phyloP scores from a whole-genome alignment of 1,140 invertebrate species.

The Drosophila lacteicornis region DNA sequence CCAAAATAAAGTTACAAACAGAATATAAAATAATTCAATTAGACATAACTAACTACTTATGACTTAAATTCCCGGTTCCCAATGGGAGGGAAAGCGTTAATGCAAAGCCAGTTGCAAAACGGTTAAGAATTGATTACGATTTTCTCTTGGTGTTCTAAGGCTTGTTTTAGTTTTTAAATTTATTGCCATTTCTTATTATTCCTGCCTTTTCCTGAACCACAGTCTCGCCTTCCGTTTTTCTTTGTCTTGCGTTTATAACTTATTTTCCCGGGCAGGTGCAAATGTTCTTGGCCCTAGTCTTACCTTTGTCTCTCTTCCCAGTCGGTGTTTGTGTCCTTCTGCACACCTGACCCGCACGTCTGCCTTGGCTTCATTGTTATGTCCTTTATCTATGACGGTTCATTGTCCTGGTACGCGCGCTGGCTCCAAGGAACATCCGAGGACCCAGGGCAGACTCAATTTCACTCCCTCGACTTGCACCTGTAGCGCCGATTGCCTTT shows the following conservation, averaged over 20 bases:
- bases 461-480: conserved; percentile 41
- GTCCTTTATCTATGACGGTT: conserved; percentile 81
- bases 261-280: conserved; percentile 75
- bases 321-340: conserved; percentile 23
- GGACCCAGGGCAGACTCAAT: conserved; percentile 31
- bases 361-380: conserved; percentile 77
- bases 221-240: conserved; percentile 28
- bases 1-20: too few species aligned
- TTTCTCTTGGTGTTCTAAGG: conserved; percentile 20
- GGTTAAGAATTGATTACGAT: not conserved
- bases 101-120: too few species aligned
- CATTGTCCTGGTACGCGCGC: conserved; percentile 60
- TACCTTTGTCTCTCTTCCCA: conserved; percentile 20
- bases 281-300: conserved; percentile 60
- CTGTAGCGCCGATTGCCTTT: conserved; percentile 62
- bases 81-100: too few species aligned
- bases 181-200: conserved; percentile 81
- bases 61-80: too few species aligned
- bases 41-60: too few species aligned
- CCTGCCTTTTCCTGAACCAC: conserved; percentile 21
- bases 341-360: conserved; percentile 60
- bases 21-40: too few species aligned
- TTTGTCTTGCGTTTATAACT: conserved; percentile 79
- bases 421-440: conserved; percentile 18
- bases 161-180: conserved; percentile 82